Evolutionary conservation across 1,140 invertebrate genomes (phyloP), one percentile per base, ranked within the genome.

Genomic region (Cryptotermes secundus): DNA sequence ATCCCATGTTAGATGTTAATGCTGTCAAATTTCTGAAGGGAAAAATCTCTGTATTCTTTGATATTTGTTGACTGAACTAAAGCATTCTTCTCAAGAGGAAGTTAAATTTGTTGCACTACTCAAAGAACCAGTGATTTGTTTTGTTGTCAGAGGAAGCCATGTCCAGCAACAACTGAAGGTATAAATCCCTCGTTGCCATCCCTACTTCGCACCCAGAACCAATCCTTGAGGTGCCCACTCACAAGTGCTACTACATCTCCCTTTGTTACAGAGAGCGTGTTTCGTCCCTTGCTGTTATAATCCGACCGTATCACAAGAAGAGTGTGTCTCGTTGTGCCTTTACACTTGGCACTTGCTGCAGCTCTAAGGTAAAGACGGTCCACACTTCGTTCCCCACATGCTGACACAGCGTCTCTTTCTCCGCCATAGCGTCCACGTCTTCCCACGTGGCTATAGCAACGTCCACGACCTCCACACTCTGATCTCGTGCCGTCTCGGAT

Each of bases 161-260:
- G 93, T 24, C 94, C 94, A 79, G 94, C 94, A 36, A 95, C 91
- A 34, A 91, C 92, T n/a, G 94, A 94, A 3, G 95, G 95, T 85
- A 96, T 96, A 85, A 95, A 95, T 72, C 95, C 95, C 86, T 95
- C 93, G 80, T 88, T 90, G 0, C 94, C 94, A 86, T 94, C 93
- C 83, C 91, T 91, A 80, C 93, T 93, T 86, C 91, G 91, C 2
- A 96, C 93, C 89, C 93, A 95, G 88, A 95, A 95, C 95, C 95
- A 95, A 81, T 94, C 93, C 10, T 88, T 90, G 2, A 91, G 85
- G 26, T 89, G 89, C 10, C 89, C 89, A 85, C 90, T 90, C 0
- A 95, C 89, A 65, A 96, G 88, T 45, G 92, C 92, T 2, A 96
- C 95, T 16, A 95, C 95, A 86, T 96, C 95, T 9, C 95, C 95